These are phyloP conservation scores for Ladona fulva DNA, from an alignment of 1,140 invertebrate species.

Conservation along the genomic window DNA sequence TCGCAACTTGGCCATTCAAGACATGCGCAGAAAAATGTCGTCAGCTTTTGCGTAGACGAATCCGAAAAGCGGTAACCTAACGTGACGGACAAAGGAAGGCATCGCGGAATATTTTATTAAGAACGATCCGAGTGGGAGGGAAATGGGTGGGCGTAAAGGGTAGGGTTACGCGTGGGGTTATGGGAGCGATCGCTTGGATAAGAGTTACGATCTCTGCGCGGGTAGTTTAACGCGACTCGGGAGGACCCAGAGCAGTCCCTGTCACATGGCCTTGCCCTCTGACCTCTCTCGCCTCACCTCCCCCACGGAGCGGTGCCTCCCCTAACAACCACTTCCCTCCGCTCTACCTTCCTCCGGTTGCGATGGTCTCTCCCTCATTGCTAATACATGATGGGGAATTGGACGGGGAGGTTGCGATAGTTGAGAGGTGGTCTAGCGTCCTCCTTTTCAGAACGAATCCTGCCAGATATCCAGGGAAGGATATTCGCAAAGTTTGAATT, in stretches of 20 bases:
- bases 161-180: not conserved
- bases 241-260: not conserved
- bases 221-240: not conserved
- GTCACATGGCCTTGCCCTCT: not conserved
- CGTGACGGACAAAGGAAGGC: not conserved
- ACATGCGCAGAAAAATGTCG: too few species aligned
- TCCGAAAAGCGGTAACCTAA: not conserved
- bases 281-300: not conserved
- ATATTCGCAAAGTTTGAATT: too few species aligned
- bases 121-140: not conserved
- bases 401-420: not conserved
- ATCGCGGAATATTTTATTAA: not conserved
- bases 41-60: too few species aligned
- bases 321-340: not conserved
- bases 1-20: too few species aligned
- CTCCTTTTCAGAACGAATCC: too few species aligned
- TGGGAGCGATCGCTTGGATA: not conserved
- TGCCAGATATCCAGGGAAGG: too few species aligned
- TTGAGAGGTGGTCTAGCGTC: too few species aligned
- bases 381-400: not conserved
- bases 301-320: not conserved
- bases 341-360: not conserved
- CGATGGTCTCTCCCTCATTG: not conserved
- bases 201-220: not conserved
- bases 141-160: not conserved